These are phyloP conservation scores for Iguana delicatissima DNA, from an alignment of 2,797 vertebrate species.

Conservation along the genomic window DNA sequence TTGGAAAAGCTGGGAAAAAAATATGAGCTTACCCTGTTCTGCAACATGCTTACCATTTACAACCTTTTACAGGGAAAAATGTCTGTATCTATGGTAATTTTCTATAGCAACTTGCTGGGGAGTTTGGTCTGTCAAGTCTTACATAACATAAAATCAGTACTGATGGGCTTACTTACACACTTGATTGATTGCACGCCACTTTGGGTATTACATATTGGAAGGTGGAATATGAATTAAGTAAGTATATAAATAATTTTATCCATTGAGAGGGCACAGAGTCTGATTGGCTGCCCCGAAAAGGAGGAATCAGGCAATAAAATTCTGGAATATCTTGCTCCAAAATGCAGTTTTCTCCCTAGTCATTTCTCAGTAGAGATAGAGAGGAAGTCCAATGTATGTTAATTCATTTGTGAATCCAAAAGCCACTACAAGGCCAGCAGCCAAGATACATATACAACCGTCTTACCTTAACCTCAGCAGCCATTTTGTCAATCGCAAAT, in stretches of 20 bases:
- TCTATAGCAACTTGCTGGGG: neutral
- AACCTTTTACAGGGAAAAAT: neutral
- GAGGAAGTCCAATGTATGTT: neutral
- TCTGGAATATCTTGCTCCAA: neutral
- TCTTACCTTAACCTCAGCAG: slow-evolving; percentile 95
- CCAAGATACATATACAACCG: neutral
- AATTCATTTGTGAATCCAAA: neutral
- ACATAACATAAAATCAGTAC: neutral
- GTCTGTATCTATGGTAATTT: neutral
- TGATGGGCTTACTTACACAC: neutral
- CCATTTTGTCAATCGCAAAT: slow-evolving; percentile 98
- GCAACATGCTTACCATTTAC: neutral
- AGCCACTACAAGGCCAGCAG: neutral
- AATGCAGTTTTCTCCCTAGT: neutral
- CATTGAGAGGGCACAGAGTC: neutral
- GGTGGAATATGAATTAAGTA: neutral
- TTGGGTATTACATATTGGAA: too few relatives aligned
- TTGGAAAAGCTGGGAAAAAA: neutral
- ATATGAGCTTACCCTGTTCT: neutral
- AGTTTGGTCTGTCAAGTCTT: neutral
- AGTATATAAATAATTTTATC: neutral
- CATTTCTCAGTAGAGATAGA: neutral
- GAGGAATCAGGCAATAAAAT: neutral
- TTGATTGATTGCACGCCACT: neutral
- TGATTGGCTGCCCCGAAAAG: neutral